phyloP scores from a whole-genome alignment of 2,888 invertebrate genomes.

The Microplitis manilae region DNA sequence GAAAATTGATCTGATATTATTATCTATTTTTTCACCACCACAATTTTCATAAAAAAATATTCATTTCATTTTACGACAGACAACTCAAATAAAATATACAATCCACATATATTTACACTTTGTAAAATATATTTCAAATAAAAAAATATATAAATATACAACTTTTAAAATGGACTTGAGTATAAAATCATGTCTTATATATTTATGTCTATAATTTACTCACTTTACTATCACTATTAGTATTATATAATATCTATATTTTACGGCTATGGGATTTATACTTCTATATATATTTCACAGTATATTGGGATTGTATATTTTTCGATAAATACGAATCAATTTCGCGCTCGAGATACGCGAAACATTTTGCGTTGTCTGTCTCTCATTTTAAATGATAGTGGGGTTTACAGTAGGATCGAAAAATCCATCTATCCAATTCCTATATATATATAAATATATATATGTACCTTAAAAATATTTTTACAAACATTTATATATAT shows the following conservation, averaged over 20 bases:
- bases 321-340: conserved; percentile 27
- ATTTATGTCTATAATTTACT: not conserved
- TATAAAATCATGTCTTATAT: not conserved
- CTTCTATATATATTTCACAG: not conserved
- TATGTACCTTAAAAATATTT: not conserved
- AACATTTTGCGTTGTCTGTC: conserved; percentile 6
- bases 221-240: too few species aligned
- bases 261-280: too few species aligned
- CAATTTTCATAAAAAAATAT: too few species aligned
- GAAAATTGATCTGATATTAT: not conserved
- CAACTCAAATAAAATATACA: too few species aligned
- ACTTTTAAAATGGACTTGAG: not conserved
- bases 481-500: not conserved
- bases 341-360: conserved; percentile 24
- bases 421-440: not conserved
- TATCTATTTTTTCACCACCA: not conserved
- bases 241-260: too few species aligned
- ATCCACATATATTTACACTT: too few species aligned
- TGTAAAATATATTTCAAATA: too few species aligned
- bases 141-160: too few species aligned
- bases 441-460: not conserved
- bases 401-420: not conserved
- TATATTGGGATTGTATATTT: not conserved
- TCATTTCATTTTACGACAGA: too few species aligned
- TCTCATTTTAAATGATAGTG: not conserved